phyloP scores from a whole-genome alignment of 2,113 vertebrate species.

The Lipotes vexillifer region DNA sequence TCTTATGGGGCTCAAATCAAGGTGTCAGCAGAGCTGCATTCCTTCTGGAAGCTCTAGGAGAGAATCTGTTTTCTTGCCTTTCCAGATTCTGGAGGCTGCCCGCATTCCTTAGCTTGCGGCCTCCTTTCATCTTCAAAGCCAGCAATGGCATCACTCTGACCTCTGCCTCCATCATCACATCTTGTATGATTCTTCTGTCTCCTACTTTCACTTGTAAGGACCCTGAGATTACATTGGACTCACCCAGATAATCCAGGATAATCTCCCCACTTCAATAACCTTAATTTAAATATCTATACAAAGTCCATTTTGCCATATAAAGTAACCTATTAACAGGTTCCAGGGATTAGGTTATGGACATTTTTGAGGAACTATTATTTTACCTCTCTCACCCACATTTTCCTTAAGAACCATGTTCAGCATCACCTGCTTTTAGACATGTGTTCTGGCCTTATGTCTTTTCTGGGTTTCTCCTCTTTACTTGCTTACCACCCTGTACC shows the following conservation, averaged over 20 bases:
- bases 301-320: not conserved
- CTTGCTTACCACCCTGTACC: not conserved
- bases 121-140: not conserved
- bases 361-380: not conserved
- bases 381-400: not conserved
- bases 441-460: not conserved
- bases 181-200: not conserved
- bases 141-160: not conserved
- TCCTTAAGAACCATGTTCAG: not conserved
- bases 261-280: not conserved
- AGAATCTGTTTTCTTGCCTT: not conserved
- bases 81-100: not conserved
- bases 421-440: not conserved
- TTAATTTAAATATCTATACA: not conserved
- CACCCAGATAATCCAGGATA: not conserved
- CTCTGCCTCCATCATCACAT: not conserved
- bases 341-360: not conserved
- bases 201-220: not conserved
- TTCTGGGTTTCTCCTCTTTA: not conserved
- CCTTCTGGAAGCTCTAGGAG: not conserved
- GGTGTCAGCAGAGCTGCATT: not conserved
- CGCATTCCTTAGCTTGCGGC: not conserved
- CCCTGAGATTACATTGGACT: not conserved
- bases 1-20: not conserved
- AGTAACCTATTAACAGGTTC: not conserved